Evolutionary conservation across 2,888 invertebrate genomes (phyloP).

Genomic region (Hyppa rectilinea): DNA sequence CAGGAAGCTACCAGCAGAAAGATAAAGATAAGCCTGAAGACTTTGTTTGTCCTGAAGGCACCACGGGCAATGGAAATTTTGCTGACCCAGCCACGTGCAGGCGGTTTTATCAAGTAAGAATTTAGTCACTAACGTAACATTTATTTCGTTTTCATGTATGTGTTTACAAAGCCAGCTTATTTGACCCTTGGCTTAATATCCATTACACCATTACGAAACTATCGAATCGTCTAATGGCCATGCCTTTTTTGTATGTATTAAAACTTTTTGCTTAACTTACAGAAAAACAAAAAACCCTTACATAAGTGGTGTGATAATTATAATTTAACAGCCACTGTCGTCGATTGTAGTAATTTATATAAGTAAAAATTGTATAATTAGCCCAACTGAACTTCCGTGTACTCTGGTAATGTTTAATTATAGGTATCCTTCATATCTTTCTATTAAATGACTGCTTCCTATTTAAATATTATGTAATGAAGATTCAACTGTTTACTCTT

Average conservation of each 20-base stretch:
- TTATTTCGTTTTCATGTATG: background rate
- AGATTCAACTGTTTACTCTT: conserved; percentile 49
- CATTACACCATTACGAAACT: conserved; percentile 15
- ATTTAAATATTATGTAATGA: conserved; percentile 52
- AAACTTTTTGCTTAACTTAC: conserved; percentile 14
- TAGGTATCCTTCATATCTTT: conserved; percentile 47
- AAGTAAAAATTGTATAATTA: conserved; percentile 43
- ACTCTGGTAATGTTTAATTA: conserved; percentile 31
- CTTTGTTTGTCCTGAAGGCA: conserved; percentile 95
- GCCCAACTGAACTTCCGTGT: conserved; percentile 40
- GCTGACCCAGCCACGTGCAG: conserved; percentile 97
- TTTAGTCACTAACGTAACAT: background rate
- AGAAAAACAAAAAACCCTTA: conserved; percentile 20
- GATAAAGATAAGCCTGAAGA: conserved; percentile 91
- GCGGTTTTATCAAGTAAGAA: conserved; percentile 95
- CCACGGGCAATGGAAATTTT: conserved; percentile 95
- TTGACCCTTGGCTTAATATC: conserved; percentile 4
- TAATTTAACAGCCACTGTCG: conserved; percentile 19
- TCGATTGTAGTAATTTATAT: conserved; percentile 32
- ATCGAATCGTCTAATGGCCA: background rate
- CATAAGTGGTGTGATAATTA: conserved; percentile 38
- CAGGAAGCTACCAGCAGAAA: conserved; percentile 86
- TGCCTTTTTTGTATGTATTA: conserved; percentile 1
- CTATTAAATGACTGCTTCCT: conserved; percentile 45
- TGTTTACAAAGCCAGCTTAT: background rate